A percentile compares a stretch with the other conserved stretches of the same genome.
These are phyloP conservation scores for Sebastes goodei DNA, from an alignment of 2,797 vertebrate genomes.

Conservation along the genomic window DNA sequence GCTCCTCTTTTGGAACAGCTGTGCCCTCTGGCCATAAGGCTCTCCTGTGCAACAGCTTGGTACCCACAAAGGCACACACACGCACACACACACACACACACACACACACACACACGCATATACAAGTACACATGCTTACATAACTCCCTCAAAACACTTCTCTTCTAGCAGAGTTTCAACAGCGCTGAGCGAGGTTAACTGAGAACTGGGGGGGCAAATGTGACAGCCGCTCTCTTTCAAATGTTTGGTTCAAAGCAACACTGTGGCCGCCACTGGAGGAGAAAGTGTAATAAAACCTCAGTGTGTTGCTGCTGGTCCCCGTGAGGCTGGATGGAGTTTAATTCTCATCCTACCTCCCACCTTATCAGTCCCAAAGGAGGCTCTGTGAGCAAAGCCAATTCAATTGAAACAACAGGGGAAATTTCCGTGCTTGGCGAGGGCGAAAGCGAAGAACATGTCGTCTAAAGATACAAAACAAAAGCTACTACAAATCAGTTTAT, in stretches of 20 bases:
- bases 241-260: constrained; percentile 9
- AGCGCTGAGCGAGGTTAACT: not conserved
- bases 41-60: constrained; percentile 41
- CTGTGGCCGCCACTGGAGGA: not conserved
- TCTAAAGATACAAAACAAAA: constrained; percentile 5
- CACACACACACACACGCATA: not conserved
- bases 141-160: constrained; percentile 38
- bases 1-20: constrained; percentile 51
- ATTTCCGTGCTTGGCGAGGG: not conserved
- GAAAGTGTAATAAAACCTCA: not conserved
- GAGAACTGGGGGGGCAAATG: constrained; percentile 3
- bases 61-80: constrained; percentile 7
- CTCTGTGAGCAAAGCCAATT: constrained; percentile 29
- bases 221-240: not conserved
- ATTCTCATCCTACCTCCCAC: constrained; percentile 33
- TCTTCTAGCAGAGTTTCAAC: not conserved
- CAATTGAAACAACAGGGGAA: constrained; percentile 31
- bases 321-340: constrained; percentile 10
- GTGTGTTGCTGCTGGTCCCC: not conserved
- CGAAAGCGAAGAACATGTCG: not conserved
- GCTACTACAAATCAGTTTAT: not conserved
- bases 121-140: constrained; percentile 21
- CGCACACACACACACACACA: too few species aligned
- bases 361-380: constrained; percentile 32
- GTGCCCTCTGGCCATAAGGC: constrained; percentile 32